Evolutionary conservation across 2,797 vertebrate species (phyloP).

Genomic region (Pyrocephalus nanus): DNA sequence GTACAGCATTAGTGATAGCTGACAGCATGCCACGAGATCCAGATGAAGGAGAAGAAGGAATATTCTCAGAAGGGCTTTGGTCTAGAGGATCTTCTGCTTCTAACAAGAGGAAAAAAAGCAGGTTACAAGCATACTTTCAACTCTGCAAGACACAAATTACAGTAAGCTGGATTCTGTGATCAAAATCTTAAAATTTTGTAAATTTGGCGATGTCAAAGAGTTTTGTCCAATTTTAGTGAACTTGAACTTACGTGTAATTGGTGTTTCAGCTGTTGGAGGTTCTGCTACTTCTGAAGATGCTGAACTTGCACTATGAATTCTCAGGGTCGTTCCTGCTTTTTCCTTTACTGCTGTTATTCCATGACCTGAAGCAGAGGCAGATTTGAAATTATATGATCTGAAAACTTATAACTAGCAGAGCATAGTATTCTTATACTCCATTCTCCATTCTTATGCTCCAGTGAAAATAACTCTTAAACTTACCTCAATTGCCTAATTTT

Average conservation of each 20-base stretch:
- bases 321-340: slow-evolving; percentile 83
- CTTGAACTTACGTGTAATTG: slow-evolving; percentile 27
- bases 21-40: slow-evolving; percentile 87
- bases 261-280: background rate
- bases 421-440: background rate
- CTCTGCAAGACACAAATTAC: background rate
- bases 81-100: slow-evolving; percentile 38
- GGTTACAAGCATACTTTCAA: background rate
- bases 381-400: background rate
- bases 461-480: background rate
- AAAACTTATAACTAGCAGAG: background rate
- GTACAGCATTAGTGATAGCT: slow-evolving; percentile 88
- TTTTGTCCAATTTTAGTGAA: background rate
- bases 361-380: slow-evolving; percentile 80
- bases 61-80: slow-evolving; percentile 39
- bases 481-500: background rate
- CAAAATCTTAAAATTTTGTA: background rate
- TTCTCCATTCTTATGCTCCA: background rate
- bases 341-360: slow-evolving; percentile 90
- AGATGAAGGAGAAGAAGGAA: slow-evolving; percentile 58
- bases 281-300: slow-evolving; percentile 48
- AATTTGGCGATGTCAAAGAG: background rate
- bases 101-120: slow-evolving; percentile 9
- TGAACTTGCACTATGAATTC: slow-evolving; percentile 72
- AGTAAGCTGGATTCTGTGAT: background rate